These are phyloP conservation scores for Esox masquinongy DNA, from an alignment of 2,797 vertebrate species.

Conservation along the genomic window DNA sequence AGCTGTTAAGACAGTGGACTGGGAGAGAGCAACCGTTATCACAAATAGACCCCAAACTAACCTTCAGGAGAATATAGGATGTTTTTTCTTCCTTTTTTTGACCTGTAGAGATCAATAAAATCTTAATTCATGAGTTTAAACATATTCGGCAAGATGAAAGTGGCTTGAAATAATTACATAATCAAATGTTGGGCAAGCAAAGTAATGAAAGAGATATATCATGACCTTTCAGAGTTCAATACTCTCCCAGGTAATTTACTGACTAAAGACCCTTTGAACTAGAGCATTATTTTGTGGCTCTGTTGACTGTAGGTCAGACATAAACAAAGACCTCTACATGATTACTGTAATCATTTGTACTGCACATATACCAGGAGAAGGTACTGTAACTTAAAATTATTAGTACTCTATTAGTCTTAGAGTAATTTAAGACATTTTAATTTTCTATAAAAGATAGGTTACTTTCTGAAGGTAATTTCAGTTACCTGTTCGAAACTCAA, in stretches of 20 bases:
- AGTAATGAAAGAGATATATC: neutral
- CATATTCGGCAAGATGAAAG: constrained; percentile 33
- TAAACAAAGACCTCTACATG: neutral
- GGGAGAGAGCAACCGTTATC: constrained; percentile 38
- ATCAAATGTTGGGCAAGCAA: constrained; percentile 17
- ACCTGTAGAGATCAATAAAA: constrained; percentile 48
- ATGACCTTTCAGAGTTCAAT: neutral
- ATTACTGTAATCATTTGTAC: no score
- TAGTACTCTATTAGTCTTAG: no score
- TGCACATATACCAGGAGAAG: no score
- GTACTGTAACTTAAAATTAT: no score
- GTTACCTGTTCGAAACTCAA: no score
- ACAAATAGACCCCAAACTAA: constrained; percentile 27
- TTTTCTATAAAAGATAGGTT: no score
- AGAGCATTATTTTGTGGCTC: neutral
- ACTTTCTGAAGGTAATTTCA: no score
- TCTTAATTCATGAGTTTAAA: constrained; percentile 30
- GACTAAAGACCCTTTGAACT: neutral
- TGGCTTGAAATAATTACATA: constrained; percentile 28
- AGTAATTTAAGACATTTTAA: no score
- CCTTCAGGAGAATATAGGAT: constrained; percentile 30
- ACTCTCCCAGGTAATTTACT: constrained; percentile 5
- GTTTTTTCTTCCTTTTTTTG: constrained; percentile 36
- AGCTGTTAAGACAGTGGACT: constrained; percentile 27
- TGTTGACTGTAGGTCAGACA: neutral